Evolutionary conservation across 2,113 vertebrate species (phyloP).

Genomic region (Pteropus alecto): DNA sequence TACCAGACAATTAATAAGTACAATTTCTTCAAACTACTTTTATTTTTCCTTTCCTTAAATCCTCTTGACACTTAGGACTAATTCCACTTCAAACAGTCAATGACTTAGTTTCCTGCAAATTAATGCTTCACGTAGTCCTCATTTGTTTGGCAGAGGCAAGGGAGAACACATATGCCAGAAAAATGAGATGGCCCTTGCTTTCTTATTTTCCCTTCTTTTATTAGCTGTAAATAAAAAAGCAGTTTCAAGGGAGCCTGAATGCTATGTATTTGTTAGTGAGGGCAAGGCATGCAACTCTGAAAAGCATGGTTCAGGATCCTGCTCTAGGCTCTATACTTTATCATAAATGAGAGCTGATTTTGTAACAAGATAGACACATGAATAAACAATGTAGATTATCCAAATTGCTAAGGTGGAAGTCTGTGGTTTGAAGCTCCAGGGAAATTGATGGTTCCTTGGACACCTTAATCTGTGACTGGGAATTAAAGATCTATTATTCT

Average conservation of each 20-base stretch:
- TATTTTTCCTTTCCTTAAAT: background rate
- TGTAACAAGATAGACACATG: background rate
- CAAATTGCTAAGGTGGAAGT: background rate
- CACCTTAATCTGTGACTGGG: background rate
- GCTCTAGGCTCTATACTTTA: background rate
- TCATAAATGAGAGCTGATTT: conserved; percentile 15
- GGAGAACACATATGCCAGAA: background rate
- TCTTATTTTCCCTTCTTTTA: background rate
- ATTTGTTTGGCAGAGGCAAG: background rate
- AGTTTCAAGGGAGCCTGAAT: background rate
- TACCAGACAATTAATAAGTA: background rate
- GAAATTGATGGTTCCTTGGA: background rate
- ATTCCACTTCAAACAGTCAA: background rate
- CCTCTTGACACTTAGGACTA: background rate
- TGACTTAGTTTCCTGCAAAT: background rate
- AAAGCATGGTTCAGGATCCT: background rate
- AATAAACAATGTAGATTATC: background rate
- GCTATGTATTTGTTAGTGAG: background rate
- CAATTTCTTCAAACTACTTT: background rate
- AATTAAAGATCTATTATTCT: background rate
- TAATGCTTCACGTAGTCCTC: background rate
- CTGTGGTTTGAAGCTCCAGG: background rate
- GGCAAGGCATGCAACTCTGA: background rate
- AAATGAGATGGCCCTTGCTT: background rate
- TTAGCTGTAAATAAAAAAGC: background rate